Evolutionary conservation across 1,140 invertebrate species (phyloP).

Genomic region (Macrobrachium rosenbergii): DNA sequence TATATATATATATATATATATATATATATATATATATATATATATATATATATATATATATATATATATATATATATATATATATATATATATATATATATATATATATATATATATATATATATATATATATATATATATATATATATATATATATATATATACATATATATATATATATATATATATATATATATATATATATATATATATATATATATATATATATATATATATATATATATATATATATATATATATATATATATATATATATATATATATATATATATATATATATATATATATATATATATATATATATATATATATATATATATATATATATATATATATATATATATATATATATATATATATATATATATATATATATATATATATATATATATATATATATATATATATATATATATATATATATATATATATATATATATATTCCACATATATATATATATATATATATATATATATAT

Average conservation of each 20-base stretch:
- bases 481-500: conserved; percentile 22
- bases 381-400: too few relatives aligned
- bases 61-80: conserved; percentile 22
- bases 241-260: neutral
- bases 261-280: too few relatives aligned
- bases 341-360: conserved; percentile 6
- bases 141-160: conserved; percentile 22
- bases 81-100: conserved; percentile 6
- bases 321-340: conserved; percentile 11
- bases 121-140: conserved; percentile 19
- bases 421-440: too few relatives aligned
- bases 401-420: too few relatives aligned
- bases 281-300: too few relatives aligned
- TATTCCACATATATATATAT: neutral
- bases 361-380: neutral
- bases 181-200: conserved; percentile 22
- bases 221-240: conserved; percentile 11
- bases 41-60: conserved; percentile 22
- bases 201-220: conserved; percentile 22
- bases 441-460: too few relatives aligned
- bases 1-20: neutral
- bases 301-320: neutral
- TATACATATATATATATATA: conserved; percentile 19
- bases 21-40: conserved; percentile 1
- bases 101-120: conserved; percentile 8